A percentile compares a stretch with the other conserved stretches of the same genome.
Conservation (phyloP, 2,888 invertebrate species). For the Oegoconia quadripuncta region DNA sequence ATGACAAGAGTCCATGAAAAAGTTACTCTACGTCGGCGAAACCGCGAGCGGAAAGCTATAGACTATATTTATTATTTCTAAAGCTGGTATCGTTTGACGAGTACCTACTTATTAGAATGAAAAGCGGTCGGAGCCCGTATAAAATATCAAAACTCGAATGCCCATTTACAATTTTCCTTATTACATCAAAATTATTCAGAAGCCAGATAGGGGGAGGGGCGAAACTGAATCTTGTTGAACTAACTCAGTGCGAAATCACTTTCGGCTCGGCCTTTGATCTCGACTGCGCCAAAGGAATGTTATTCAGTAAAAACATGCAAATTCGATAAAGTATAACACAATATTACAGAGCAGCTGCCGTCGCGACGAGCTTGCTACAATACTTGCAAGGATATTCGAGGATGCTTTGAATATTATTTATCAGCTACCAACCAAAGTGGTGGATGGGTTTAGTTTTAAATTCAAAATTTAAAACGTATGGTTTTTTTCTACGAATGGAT, state of each 20-base stretch:
- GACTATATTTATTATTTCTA: no score
- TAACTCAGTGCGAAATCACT: constrained; percentile 79
- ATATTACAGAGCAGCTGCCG: constrained; percentile 67
- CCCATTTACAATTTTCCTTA: constrained; percentile 73
- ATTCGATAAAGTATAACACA: constrained; percentile 79
- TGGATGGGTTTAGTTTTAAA: constrained; percentile 1
- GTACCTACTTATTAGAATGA: no score
- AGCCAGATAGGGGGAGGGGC: constrained; percentile 56
- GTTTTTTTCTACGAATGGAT: no score
- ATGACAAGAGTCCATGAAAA: no score
- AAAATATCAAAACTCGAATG: constrained; percentile 55
- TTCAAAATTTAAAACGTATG: constrained; percentile 2
- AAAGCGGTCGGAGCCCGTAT: neutral
- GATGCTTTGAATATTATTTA: constrained; percentile 56
- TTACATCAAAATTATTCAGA: constrained; percentile 74
- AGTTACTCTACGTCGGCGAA: no score
- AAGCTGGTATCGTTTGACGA: no score
- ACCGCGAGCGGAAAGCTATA: no score
- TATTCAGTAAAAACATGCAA: constrained; percentile 80
- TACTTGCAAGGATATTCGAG: constrained; percentile 37
- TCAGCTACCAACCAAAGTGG: constrained; percentile 18
- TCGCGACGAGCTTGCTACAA: constrained; percentile 39
- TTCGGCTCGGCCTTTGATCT: constrained; percentile 75
- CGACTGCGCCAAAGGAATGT: constrained; percentile 75
- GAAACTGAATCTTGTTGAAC: constrained; percentile 75